A percentile compares a stretch with the other conserved stretches of the same genome.
Evolutionary conservation across 2,113 vertebrate species (phyloP).

Genomic region (Cricetomys ansorgei): DNA sequence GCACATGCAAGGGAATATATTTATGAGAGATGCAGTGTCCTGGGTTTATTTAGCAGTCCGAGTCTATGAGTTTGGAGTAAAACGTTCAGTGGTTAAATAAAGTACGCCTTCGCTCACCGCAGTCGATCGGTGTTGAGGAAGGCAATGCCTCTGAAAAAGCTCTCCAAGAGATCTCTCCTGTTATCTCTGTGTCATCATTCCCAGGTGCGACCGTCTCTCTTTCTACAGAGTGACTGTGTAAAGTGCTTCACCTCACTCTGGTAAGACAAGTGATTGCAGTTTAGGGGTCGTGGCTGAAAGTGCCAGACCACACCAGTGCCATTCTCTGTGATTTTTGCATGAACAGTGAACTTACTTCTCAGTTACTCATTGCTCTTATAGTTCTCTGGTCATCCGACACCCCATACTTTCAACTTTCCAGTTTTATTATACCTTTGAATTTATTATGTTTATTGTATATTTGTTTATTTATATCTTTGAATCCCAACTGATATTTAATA

Average conservation of each 20-base stretch:
- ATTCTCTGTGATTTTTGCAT: slow-evolving; percentile 40
- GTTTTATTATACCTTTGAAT: slow-evolving; percentile 40
- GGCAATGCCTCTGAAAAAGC: neutral
- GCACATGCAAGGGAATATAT: slow-evolving; percentile 69
- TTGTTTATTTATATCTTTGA: slow-evolving; percentile 24
- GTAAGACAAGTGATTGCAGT: slow-evolving; percentile 51
- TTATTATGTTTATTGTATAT: no score
- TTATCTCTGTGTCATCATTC: slow-evolving; percentile 19
- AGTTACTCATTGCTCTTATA: slow-evolving; percentile 34
- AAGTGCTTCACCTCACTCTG: slow-evolving; percentile 48
- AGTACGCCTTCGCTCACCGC: slow-evolving; percentile 40
- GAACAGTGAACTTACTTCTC: slow-evolving; percentile 51
- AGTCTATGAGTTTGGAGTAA: slow-evolving; percentile 66
- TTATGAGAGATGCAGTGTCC: slow-evolving; percentile 53
- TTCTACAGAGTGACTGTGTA: neutral
- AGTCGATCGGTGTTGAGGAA: slow-evolving; percentile 66
- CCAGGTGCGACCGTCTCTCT: slow-evolving; percentile 58
- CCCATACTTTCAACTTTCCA: neutral
- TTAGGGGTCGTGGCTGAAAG: slow-evolving; percentile 50
- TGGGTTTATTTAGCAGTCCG: slow-evolving; percentile 66
- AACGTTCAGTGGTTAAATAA: slow-evolving; percentile 74
- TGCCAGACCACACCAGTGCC: neutral
- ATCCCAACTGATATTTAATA: slow-evolving; percentile 50
- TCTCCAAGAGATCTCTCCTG: neutral
- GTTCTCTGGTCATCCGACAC: neutral